phyloP scores from a whole-genome alignment of 2,113 vertebrate genomes.

The Cathartes aura region DNA sequence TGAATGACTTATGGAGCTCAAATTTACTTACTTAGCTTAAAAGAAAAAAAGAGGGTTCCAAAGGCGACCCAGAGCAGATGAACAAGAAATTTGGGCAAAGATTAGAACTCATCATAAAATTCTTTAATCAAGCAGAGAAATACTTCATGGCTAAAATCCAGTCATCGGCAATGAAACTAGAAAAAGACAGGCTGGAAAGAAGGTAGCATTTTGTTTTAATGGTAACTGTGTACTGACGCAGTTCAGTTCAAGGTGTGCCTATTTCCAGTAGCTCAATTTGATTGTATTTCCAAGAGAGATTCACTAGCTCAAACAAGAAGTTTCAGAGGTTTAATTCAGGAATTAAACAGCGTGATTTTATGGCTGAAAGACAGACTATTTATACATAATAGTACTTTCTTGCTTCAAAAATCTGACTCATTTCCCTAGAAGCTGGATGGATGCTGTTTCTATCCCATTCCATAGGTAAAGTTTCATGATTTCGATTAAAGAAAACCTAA shows the following conservation, averaged over 20 bases:
- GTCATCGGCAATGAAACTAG: background rate
- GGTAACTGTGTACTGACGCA: rapidly evolving
- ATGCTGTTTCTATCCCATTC: background rate
- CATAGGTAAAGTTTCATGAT: background rate
- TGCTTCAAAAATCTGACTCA: background rate
- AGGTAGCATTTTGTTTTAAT: background rate
- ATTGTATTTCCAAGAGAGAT: background rate
- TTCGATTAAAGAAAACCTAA: background rate
- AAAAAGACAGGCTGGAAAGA: background rate
- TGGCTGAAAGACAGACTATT: background rate
- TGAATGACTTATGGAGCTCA: background rate
- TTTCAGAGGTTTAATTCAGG: background rate
- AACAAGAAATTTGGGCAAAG: background rate
- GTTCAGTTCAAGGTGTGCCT: background rate
- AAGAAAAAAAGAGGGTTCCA: background rate
- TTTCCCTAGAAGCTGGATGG: background rate
- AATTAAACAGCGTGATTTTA: background rate
- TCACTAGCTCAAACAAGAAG: background rate
- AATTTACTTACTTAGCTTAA: background rate
- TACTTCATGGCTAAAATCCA: background rate
- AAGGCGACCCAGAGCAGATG: background rate
- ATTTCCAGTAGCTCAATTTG: background rate
- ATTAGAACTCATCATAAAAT: background rate
- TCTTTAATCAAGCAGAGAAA: background rate
- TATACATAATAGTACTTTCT: background rate